Evolutionary conservation across 2,888 invertebrate species (phyloP), one percentile per base, ranked within the genome.

Genomic region (Cistogaster globosa): DNA sequence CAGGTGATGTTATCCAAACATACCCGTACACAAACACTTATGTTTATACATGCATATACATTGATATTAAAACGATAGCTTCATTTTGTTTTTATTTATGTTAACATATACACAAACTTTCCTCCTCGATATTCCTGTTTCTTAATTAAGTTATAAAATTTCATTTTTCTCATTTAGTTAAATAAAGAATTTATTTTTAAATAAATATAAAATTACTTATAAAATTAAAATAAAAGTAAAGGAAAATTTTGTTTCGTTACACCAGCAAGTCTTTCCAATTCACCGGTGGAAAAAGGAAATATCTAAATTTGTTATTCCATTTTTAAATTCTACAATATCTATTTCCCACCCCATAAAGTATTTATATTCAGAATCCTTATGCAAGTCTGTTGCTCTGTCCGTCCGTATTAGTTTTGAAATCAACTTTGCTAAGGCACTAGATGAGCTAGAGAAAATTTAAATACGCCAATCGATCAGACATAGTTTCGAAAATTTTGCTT

Each of bases 91-190:
- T 51, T 26, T 0, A 57, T 69, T 69, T 57, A 45, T 57, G 9
- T 22, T 36, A 55, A 57, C 55, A 57, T 45, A 26, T 14, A 81
- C 55, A 51, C 58, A 58, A 22, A 74, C 67, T 88, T 88, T 89
- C 87, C 88, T 88, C 86, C 87, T 88, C 83, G 87, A 88, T 87
- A 89, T 89, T 89, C 89, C 88, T 72, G 36, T 72, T 87, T 88
- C 87, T 84, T 87, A 87, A 88, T 89, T 88, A 84, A 88, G 87
- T 75, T 79, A 22, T 63, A 38, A 18, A 53, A 26, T 69, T 69
- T 77, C 51, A 18, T 48, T 48, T 68, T 62, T 26, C 53, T 69
- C 60, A 89, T 86, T 87, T 89, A 83, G 84, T 84, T 75, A 85
- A 83, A 68, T 72, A 83, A 72, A 68, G 67, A 78, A 63, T 60